Percentiles rank a stretch among this genome's conserved stretches.
phyloP scores from a whole-genome alignment of 1,140 invertebrate species.

The Euwallacea fornicatus region DNA sequence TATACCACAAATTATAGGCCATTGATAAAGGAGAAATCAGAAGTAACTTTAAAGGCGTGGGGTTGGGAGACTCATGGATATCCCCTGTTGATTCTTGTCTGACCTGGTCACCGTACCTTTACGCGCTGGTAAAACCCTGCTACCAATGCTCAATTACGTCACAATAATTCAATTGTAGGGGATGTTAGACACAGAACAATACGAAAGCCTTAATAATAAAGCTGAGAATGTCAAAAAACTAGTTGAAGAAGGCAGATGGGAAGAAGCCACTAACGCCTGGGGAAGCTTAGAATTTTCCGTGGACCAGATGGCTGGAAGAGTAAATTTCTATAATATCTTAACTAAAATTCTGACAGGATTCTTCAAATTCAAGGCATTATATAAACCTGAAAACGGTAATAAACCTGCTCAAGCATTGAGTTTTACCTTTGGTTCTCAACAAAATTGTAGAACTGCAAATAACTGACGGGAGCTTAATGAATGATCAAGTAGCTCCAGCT shows the following conservation, averaged over 20 bases:
- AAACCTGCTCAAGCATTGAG: too few species aligned
- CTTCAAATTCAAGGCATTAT: neutral
- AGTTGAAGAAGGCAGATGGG: slow-evolving; percentile 60
- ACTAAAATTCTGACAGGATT: slow-evolving; percentile 40
- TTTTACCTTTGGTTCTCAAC: too few species aligned
- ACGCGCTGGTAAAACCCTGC: slow-evolving; percentile 58
- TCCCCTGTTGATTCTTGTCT: slow-evolving; percentile 78
- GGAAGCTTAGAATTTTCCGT: slow-evolving; percentile 63
- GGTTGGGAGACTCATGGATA: slow-evolving; percentile 85
- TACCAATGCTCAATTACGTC: neutral
- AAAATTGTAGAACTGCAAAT: neutral
- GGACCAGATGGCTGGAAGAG: slow-evolving; percentile 58
- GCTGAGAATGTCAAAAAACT: slow-evolving; percentile 58
- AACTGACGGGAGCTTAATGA: slow-evolving; percentile 64
- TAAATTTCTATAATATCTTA: slow-evolving; percentile 83
- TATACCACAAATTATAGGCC: slow-evolving; percentile 56
- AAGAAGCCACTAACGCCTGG: slow-evolving; percentile 67
- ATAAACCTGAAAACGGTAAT: slow-evolving; percentile 45
- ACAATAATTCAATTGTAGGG: slow-evolving; percentile 52
- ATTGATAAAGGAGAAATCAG: slow-evolving; percentile 64
- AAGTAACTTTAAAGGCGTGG: slow-evolving; percentile 75
- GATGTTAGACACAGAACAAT: slow-evolving; percentile 64
- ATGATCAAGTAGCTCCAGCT: slow-evolving; percentile 65
- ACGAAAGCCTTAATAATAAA: slow-evolving; percentile 56
- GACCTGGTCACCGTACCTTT: slow-evolving; percentile 78